A percentile compares a stretch with the other conserved stretches of the same genome.
These are phyloP conservation scores for Sula dactylatra DNA, from an alignment of 2,113 vertebrate species.

Conservation along the genomic window DNA sequence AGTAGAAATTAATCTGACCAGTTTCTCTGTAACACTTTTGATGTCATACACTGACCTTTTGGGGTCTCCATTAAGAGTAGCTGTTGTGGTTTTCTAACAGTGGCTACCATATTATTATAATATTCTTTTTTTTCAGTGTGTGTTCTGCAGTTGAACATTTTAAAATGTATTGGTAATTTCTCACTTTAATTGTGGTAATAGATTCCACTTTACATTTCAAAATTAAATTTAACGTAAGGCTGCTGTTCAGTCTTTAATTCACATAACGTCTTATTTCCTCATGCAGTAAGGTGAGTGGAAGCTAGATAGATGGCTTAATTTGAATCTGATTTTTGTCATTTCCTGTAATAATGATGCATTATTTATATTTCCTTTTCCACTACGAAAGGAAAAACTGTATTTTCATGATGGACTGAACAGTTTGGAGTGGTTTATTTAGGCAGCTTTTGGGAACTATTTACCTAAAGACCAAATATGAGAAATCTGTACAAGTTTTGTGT, in stretches of 20 bases:
- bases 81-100: slow-evolving; percentile 61
- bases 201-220: slow-evolving; percentile 52
- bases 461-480: slow-evolving; percentile 79
- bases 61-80: slow-evolving; percentile 32
- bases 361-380: slow-evolving; percentile 79
- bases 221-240: slow-evolving; percentile 14
- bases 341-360: slow-evolving; percentile 73
- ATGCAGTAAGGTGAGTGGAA: slow-evolving; percentile 34
- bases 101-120: slow-evolving; percentile 31
- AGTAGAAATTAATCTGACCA: slow-evolving; percentile 27
- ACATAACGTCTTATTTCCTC: slow-evolving; percentile 48
- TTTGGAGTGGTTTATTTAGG: slow-evolving; percentile 79
- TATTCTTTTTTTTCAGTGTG: slow-evolving; percentile 32
- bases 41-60: slow-evolving; percentile 36
- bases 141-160: slow-evolving; percentile 51
- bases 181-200: slow-evolving; percentile 47
- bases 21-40: slow-evolving; percentile 52
- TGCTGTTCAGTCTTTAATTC: slow-evolving; percentile 55
- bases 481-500: slow-evolving; percentile 76
- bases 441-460: slow-evolving; percentile 77
- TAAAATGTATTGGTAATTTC: slow-evolving; percentile 28
- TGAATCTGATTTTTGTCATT: slow-evolving; percentile 40
- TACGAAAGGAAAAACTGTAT: slow-evolving; percentile 63
- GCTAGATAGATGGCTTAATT: slow-evolving; percentile 30
- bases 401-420: slow-evolving; percentile 74